These are phyloP conservation scores for Syrista parreyssii DNA, from an alignment of 2,888 invertebrate genomes.

Conservation along the genomic window DNA sequence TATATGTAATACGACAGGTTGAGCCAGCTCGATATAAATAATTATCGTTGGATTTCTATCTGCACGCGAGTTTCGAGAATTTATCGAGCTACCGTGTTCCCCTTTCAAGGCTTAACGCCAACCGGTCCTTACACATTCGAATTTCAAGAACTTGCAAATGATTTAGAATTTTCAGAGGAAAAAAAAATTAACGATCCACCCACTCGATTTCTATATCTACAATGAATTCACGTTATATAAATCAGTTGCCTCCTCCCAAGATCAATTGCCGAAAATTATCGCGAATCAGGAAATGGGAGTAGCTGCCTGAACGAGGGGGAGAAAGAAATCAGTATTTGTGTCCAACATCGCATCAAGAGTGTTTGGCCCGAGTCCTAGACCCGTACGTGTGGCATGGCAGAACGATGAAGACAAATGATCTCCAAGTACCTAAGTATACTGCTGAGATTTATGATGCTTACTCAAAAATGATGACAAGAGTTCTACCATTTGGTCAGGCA, in stretches of 20 bases:
- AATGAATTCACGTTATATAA: not conserved
- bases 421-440: slow-evolving; percentile 14
- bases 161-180: not conserved
- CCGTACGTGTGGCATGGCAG: not conserved
- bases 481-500: slow-evolving; percentile 28
- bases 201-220: not conserved
- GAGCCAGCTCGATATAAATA: not conserved
- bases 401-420: slow-evolving; percentile 20
- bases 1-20: not conserved
- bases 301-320: not conserved
- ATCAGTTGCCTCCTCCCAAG: not conserved
- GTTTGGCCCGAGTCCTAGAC: not conserved
- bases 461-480: slow-evolving; percentile 44
- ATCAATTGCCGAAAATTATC: not conserved
- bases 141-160: not conserved
- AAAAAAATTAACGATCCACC: not conserved
- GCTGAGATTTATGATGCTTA: slow-evolving; percentile 47
- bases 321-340: not conserved
- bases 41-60: not conserved
- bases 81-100: not conserved
- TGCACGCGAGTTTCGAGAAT: not conserved
- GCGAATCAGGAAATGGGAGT: not conserved
- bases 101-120: not conserved
- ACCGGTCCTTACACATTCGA: not conserved
- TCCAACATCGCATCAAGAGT: not conserved